Conservation (phyloP, 2,888 invertebrate species). For the Sialis fuliginosa region DNA sequence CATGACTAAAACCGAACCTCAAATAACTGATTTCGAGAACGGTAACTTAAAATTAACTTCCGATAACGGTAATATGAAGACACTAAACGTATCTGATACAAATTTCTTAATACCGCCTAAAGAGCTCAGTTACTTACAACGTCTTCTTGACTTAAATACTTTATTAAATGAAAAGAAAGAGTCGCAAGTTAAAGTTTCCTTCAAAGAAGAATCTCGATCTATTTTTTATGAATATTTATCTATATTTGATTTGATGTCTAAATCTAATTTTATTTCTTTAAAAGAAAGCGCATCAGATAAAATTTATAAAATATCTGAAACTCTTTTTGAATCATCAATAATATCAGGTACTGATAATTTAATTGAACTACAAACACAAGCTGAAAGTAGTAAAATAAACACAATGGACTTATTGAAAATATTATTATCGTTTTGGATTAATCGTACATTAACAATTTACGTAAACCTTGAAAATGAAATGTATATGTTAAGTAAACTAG, state of each 20-base stretch:
- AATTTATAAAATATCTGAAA: conserved; percentile 22
- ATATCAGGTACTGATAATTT: conserved; percentile 13
- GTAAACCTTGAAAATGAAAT: conserved; percentile 37
- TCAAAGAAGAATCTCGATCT: conserved; percentile 31
- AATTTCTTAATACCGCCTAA: conserved; percentile 27
- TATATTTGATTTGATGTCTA: conserved; percentile 26
- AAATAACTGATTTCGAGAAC: conserved; percentile 14
- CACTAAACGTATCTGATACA: conserved; percentile 10
- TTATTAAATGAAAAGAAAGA: conserved; percentile 22
- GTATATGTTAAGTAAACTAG: conserved; percentile 44
- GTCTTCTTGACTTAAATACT: conserved; percentile 37
- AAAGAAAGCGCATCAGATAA: conserved; percentile 23
- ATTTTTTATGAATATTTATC: conserved; percentile 35
- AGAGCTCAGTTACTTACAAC: conserved; percentile 43
- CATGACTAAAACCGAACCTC: conserved; percentile 8
- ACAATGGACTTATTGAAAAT: conserved; percentile 51
- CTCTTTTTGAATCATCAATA: conserved; percentile 20
- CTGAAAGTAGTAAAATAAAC: conserved; percentile 27
- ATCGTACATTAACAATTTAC: conserved; percentile 32
- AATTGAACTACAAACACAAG: conserved; percentile 14
- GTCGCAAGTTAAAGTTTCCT: conserved; percentile 31
- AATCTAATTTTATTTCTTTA: conserved; percentile 21
- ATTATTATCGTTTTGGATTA: conserved; percentile 53
- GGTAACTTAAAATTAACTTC: conserved; percentile 9
- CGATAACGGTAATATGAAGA: conserved; percentile 8